phyloP scores from a whole-genome alignment of 2,797 vertebrate genomes.

The Acanthurus leucopareius region DNA sequence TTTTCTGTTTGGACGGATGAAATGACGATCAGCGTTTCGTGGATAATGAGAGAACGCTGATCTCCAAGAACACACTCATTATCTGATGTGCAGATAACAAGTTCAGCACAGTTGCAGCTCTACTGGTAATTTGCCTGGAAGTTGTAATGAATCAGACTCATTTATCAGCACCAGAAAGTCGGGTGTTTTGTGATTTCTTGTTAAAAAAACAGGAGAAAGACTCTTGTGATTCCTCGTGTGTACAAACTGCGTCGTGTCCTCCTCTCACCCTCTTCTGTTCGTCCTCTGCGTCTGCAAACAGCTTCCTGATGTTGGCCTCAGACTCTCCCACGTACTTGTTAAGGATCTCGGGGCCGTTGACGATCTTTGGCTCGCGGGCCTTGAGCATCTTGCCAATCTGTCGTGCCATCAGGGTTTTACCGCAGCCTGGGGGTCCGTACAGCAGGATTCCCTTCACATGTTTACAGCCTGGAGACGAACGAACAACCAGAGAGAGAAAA shows the following conservation, averaged over 20 bases:
- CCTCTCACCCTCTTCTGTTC: slow-evolving; percentile 94
- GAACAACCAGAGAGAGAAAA: not conserved
- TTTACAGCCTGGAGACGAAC: slow-evolving; percentile 90
- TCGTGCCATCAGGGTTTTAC: slow-evolving; percentile 96
- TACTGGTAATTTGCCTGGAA: not conserved
- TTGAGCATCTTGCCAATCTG: slow-evolving; percentile 99
- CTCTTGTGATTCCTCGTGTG: not conserved
- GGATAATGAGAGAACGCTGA: slow-evolving; percentile 14
- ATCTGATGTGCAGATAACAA: not conserved
- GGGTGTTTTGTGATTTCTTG: not conserved
- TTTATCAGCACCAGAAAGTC: not conserved
- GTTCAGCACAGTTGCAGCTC: slow-evolving; percentile 1
- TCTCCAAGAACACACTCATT: not conserved
- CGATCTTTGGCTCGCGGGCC: slow-evolving; percentile 96
- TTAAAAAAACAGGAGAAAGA: too few relatives aligned
- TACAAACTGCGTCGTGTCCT: not conserved
- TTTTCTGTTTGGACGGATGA: slow-evolving; percentile 36
- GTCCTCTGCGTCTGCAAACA: slow-evolving; percentile 98
- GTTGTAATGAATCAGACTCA: not conserved
- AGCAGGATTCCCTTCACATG: slow-evolving; percentile 97
- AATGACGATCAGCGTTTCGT: slow-evolving; percentile 46
- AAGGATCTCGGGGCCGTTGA: slow-evolving; percentile 97
- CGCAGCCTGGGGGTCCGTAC: slow-evolving; percentile 95
- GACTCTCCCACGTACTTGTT: slow-evolving; percentile 98
- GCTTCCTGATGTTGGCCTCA: slow-evolving; percentile 96